Evolutionary conservation across 2,888 invertebrate species (phyloP).

Genomic region (Dorcus parallelipipedus): DNA sequence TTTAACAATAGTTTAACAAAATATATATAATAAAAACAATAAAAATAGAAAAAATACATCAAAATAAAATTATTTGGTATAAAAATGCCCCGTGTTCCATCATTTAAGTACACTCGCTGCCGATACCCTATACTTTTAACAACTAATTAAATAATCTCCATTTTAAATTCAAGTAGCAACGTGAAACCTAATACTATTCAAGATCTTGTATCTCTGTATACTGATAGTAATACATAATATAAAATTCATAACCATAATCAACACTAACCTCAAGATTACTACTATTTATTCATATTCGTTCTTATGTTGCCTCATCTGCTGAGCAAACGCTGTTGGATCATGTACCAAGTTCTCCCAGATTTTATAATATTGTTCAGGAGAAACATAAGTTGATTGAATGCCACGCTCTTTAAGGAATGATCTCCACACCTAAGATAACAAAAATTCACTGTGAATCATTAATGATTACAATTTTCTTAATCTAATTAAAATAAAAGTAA

Average conservation of each 20-base stretch:
- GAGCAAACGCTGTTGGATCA: slow-evolving; percentile 52
- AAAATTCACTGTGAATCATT: not conserved
- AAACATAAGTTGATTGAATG: slow-evolving; percentile 46
- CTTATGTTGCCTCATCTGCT: slow-evolving; percentile 39
- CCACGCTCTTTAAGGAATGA: slow-evolving; percentile 46
- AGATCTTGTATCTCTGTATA: not conserved
- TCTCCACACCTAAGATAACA: slow-evolving; percentile 49
- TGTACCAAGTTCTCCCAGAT: slow-evolving; percentile 49
- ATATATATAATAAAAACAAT: no score
- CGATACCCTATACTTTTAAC: no score
- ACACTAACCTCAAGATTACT: slow-evolving; percentile 1
- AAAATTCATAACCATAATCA: not conserved
- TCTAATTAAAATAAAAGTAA: no score
- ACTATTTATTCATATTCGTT: slow-evolving; percentile 1
- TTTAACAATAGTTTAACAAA: no score
- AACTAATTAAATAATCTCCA: no score
- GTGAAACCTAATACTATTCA: not conserved
- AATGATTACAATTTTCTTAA: no score
- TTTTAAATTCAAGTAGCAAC: no score
- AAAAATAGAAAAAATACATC: no score
- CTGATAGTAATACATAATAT: not conserved
- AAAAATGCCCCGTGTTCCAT: no score
- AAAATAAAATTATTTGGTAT: no score
- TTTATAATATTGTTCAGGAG: slow-evolving; percentile 50
- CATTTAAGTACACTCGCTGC: no score